Conservation (phyloP, 2,888 invertebrate genomes). For the Rhodophaea formosa region DNA sequence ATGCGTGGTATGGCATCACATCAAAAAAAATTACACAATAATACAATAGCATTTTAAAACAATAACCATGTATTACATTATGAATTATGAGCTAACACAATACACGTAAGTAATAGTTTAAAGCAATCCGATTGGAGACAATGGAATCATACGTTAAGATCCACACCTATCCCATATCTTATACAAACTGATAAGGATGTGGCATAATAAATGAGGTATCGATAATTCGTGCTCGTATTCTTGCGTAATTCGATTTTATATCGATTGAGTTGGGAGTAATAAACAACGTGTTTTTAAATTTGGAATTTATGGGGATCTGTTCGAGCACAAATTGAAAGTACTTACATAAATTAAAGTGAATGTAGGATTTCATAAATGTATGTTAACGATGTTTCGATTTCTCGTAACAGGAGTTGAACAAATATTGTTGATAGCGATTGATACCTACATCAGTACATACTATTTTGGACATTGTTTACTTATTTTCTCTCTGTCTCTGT, state of each 20-base stretch:
- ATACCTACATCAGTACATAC: too few relatives aligned
- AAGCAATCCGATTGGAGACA: slow-evolving; percentile 35
- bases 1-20: not conserved
- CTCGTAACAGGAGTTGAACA: too few relatives aligned
- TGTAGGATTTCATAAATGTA: too few relatives aligned
- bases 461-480: too few relatives aligned
- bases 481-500: too few relatives aligned
- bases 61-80: slow-evolving; percentile 11
- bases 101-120: slow-evolving; percentile 23
- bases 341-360: too few relatives aligned
- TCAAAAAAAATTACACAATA: slow-evolving; percentile 2
- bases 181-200: slow-evolving; percentile 41
- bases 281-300: slow-evolving; percentile 20
- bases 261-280: slow-evolving; percentile 27
- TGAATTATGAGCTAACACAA: slow-evolving; percentile 9
- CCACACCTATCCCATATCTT: slow-evolving; percentile 42
- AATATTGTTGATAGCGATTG: too few relatives aligned
- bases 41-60: slow-evolving; percentile 13
- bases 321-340: not conserved
- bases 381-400: too few relatives aligned
- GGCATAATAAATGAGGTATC: slow-evolving; percentile 51
- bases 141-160: slow-evolving; percentile 42
- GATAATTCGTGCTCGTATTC: slow-evolving; percentile 26
- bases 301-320: not conserved
- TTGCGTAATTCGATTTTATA: slow-evolving; percentile 22